Base-by-base conservation (phyloP, 2,888 invertebrate genomes). In the Drosophila tanythrix region DNA sequence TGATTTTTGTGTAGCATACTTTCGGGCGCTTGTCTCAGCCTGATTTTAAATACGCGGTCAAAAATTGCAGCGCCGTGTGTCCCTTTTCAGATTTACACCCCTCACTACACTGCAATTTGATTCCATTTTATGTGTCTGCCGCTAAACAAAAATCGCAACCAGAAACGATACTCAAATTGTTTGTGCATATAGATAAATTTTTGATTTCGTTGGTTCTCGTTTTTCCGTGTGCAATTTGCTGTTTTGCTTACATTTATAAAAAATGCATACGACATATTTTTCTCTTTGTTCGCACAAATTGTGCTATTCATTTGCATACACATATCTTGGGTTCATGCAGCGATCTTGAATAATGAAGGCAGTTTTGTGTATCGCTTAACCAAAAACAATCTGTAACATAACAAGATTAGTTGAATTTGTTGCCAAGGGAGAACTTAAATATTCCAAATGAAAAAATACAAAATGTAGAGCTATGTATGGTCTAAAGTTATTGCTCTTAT, bases 1-100 rank as follows among this genome's bases (percentile, higher is more conserved):
- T 87, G 86, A 89, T 87, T 87, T 79, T 75, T 71, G 76, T 89
- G 86, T 87, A 81, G 80, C 82, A 72, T 64, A 76, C 79, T 83
- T 86, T 81, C 57, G 65, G 71, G 69, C 79, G 63, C 60, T 31
- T 27, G 74, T 48, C 63, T 66, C 35, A 62, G 50, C 31, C 33
- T 48, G 11, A 43, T 76, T 77, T 61, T 56, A 43, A 63, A 63
- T 55, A 48, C 57, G 15, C 58, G 55, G 60, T 59, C 75, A 73
- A 67, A 67, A 60, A 58, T 59, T 46, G 62, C 48, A 25, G 53
- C 13, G 7, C 8, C 31, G 52, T 56, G 13, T 48, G 29, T 52
- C 13, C 21, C 46, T 5, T 21, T 29, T 7, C 10, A 27, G 18
- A 46, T n/a, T 8, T 18, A 33, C 25, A 4, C 15, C 5, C 53